Base-by-base conservation (phyloP, 2,113 vertebrate genomes). In the Patagioenas fasciata region DNA sequence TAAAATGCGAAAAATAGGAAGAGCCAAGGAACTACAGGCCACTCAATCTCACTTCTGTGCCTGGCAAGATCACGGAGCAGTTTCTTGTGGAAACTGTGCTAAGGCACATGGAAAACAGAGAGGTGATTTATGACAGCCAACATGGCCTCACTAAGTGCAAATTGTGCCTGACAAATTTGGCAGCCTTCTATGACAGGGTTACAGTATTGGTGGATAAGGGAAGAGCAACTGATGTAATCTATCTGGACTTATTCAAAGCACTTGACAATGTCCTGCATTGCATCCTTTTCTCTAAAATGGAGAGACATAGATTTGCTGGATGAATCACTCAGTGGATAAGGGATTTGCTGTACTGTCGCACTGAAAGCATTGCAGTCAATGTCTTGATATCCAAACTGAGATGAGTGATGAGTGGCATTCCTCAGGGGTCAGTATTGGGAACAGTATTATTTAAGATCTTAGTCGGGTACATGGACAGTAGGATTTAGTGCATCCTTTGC, bases 311-410 rank as follows among this genome's bases (percentile, higher is more conserved):
- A 51, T 91, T 71, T 88, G 57, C 12, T 2, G 2, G 11, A 4
- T 12, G 47, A 25, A 15, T 12, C 29, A 31, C 10, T n/a, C 1
- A 2, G 11, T 12, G 34, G 20, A 10, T 69, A 36, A 69, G 15
- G 15, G 73, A 24, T 19, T 69, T 6, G 5, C 20, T 60, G 11
- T 11, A 12, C 16, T 6, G 20, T 5, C 1, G 0, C 18, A 44
- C 11, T 36, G 29, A 64, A 42, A 61, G 44, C 10, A 9, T 24
- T 42, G 26, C 0, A 0, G 42, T 53, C 54, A 42, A 25, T 0
- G 3, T 2, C 31, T 48, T 4, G 1, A 25, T n/a, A 5, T 28
- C 32, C 4, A 3, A 8, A 28, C 31, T 34, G 50, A 64, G 20
- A 44, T 6, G 15, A 69, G 13, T 31, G 19, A 50, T 1, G 5